Conservation (phyloP, 2,113 vertebrate species). For the Heterocephalus glaber region DNA sequence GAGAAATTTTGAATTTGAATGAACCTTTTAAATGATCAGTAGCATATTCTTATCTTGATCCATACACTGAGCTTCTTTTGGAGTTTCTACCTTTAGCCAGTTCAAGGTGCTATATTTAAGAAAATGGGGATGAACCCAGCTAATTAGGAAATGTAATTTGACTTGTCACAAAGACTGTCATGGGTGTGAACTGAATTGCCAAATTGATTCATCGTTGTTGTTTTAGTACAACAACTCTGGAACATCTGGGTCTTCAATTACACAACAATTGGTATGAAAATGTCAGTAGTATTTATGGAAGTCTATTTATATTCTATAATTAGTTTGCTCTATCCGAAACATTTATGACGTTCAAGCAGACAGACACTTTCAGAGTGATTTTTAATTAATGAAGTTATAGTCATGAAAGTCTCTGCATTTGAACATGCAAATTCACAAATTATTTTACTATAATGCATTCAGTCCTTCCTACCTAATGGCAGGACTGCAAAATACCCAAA, state of each 20-base stretch:
- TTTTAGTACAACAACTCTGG: slow-evolving; percentile 74
- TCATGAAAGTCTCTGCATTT: neutral
- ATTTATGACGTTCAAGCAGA: slow-evolving; percentile 67
- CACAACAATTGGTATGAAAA: slow-evolving; percentile 76
- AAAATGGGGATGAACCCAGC: slow-evolving; percentile 39
- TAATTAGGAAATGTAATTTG: slow-evolving; percentile 72
- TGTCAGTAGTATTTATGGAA: slow-evolving; percentile 75
- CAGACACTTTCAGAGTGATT: slow-evolving; percentile 53
- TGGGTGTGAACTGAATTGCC: slow-evolving; percentile 71
- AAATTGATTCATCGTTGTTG: slow-evolving; percentile 78
- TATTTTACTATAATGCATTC: neutral
- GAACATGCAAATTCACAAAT: slow-evolving; percentile 9
- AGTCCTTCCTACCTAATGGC: neutral
- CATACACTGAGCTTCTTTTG: neutral
- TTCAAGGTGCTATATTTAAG: slow-evolving; percentile 62
- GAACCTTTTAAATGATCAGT: neutral
- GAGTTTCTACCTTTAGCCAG: neutral
- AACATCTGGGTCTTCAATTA: slow-evolving; percentile 73
- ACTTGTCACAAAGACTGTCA: slow-evolving; percentile 71
- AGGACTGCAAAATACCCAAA: neutral
- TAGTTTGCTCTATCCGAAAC: slow-evolving; percentile 41
- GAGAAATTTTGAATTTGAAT: slow-evolving; percentile 10
- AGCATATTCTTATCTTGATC: slow-evolving; percentile 38
- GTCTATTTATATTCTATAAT: slow-evolving; percentile 50
- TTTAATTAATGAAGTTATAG: slow-evolving; percentile 57